A percentile compares a stretch with the other conserved stretches of the same genome.
phyloP scores from a whole-genome alignment of 2,113 vertebrate genomes.

The Erythrocebus patas region DNA sequence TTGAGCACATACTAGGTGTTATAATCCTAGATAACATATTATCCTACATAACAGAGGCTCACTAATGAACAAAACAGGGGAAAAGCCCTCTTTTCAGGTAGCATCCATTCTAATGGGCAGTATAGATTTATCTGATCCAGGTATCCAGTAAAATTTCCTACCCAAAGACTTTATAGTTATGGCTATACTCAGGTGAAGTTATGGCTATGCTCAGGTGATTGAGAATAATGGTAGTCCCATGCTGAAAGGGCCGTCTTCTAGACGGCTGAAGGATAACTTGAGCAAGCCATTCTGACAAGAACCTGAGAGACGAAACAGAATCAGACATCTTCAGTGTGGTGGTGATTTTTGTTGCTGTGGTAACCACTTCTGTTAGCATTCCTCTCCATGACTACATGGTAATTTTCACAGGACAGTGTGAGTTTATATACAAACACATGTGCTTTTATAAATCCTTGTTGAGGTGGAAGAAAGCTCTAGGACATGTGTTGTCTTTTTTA shows the following conservation, averaged over 20 bases:
- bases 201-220: neutral
- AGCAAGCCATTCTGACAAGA: constrained; percentile 9
- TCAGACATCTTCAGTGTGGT: neutral
- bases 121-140: neutral
- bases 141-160: neutral
- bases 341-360: neutral
- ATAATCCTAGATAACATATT: neutral
- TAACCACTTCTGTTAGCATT: neutral
- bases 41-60: neutral
- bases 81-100: neutral
- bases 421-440: constrained; percentile 28
- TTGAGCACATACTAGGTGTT: neutral
- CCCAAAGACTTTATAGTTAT: neutral
- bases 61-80: neutral
- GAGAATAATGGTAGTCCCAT: neutral
- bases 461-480: neutral
- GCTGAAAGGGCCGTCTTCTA: neutral
- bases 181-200: neutral
- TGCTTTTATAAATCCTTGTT: constrained; percentile 28
- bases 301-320: constrained; percentile 7
- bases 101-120: neutral
- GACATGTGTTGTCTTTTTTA: neutral
- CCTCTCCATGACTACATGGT: neutral
- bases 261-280: neutral
- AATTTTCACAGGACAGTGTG: constrained; percentile 38